Conservation (phyloP, 2,888 invertebrate genomes). For the Amphiduros pacificus region DNA sequence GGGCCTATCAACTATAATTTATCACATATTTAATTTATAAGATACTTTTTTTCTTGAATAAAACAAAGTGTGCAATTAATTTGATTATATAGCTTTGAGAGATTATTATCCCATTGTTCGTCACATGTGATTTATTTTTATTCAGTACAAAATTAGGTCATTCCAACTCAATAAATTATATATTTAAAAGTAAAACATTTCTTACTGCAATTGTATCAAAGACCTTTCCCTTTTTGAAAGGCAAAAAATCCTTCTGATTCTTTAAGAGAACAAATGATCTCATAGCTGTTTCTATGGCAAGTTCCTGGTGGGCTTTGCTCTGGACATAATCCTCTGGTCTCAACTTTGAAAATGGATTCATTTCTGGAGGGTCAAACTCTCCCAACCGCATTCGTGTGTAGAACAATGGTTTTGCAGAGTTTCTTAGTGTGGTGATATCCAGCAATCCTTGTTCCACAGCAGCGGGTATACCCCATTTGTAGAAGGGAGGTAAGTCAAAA, state of each 20-base stretch:
- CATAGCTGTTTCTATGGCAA: constrained; percentile 43
- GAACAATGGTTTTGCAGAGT: constrained; percentile 17
- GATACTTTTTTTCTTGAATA: no score
- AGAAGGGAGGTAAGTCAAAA: no score
- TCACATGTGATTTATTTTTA: neutral
- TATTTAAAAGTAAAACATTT: no score
- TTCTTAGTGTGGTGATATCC: constrained; percentile 15
- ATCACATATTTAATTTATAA: neutral
- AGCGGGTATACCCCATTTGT: no score
- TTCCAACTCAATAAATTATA: no score
- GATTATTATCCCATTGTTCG: neutral
- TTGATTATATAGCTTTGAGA: no score
- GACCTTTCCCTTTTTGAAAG: constrained; percentile 21
- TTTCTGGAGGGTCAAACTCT: constrained; percentile 20
- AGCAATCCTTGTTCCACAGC: constrained; percentile 14
- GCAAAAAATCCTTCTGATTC: constrained; percentile 29
- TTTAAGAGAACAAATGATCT: constrained; percentile 50
- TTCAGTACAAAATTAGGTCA: no score
- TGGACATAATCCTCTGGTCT: constrained; percentile 29
- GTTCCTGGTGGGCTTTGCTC: constrained; percentile 33
- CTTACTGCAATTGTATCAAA: neutral
- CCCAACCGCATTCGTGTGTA: constrained; percentile 22
- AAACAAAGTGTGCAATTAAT: no score
- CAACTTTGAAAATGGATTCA: constrained; percentile 14
- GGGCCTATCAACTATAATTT: neutral